Evolutionary conservation across 37 sponge, comb jelly and placozoan species (phyloP), one percentile per base, ranked within the genome.

Genomic region (Lycopodina hypogea): DNA sequence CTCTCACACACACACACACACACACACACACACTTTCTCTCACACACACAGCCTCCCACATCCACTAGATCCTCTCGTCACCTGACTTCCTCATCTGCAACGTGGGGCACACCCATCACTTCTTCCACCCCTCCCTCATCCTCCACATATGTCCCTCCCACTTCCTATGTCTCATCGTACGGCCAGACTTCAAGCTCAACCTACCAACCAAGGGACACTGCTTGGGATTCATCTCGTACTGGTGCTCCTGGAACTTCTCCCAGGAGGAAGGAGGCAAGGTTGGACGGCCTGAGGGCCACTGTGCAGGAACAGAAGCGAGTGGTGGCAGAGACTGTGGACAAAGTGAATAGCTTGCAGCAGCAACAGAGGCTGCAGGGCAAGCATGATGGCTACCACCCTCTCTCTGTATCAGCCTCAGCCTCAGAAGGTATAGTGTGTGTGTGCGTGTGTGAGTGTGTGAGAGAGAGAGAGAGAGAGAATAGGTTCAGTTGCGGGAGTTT

Each of bases 231-330:
- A 7, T 30, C 32, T 34, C 30, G 14, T 24, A 3, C 2, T 7
- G 7, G 8, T 11, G 68, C 38, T 17, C 6, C 30, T 6, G 8
- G 37, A 4, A 19, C 68, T 7, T 32, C n/a, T 67, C 68, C 34
- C 7, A 11, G 30, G 8, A 8, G 14, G 42, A 15, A 22, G 23
- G 30, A 50, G 51, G 85, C 34, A 33, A 78, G 78, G 11, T 22
- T 84, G 38, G 59, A 65, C 7, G 50, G 51, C 11, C 60, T 84
- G 40, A 37, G 60, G 51, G 57, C 71, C 35, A 61, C 14, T 22
- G 50, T 84, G 29, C 78, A 84, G 78, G 19, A 18, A 17, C 85
- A 84, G 72, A 84, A 77, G 71, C 42, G 62, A 36, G 79, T 64
- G 34, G 72, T 78, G 15, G 52, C 58, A 18, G 78, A 71, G 22